These are phyloP conservation scores for Galerucella calmariensis DNA, from an alignment of 2,888 invertebrate species.

Conservation along the genomic window DNA sequence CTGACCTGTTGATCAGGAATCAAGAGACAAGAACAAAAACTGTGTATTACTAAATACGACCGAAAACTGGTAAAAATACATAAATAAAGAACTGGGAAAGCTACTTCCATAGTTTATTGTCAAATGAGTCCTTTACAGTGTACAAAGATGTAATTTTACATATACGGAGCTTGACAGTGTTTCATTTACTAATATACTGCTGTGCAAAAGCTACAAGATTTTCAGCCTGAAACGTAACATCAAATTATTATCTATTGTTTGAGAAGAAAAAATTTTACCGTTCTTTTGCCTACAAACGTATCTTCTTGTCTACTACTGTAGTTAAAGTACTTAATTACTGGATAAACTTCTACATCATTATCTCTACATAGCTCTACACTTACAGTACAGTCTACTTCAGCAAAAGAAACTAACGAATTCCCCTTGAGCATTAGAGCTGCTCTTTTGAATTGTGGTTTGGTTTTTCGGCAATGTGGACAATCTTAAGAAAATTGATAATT, in stretches of 20 bases:
- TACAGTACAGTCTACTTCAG: not conserved
- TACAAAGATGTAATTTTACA: no score
- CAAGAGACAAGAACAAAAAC: no score
- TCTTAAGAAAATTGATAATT: not conserved
- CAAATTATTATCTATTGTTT: not conserved
- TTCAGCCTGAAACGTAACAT: conserved; percentile 1
- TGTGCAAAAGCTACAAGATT: not conserved
- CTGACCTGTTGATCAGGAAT: no score
- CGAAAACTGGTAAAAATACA: not conserved
- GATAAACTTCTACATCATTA: conserved; percentile 9
- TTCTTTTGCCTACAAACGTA: not conserved
- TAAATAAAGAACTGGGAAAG: not conserved
- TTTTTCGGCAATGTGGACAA: conserved; percentile 10
- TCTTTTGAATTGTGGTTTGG: not conserved
- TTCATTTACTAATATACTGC: not conserved
- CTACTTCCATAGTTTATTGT: no score
- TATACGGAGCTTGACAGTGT: no score
- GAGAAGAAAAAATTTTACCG: not conserved
- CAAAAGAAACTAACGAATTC: not conserved
- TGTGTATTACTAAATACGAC: not conserved
- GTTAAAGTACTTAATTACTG: conserved; percentile 15
- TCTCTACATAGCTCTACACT: conserved; percentile 1
- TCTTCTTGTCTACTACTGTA: not conserved
- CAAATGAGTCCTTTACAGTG: no score
- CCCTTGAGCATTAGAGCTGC: not conserved